Evolutionary conservation across 2,113 vertebrate genomes (phyloP).

Genomic region (Acinonyx jubatus): DNA sequence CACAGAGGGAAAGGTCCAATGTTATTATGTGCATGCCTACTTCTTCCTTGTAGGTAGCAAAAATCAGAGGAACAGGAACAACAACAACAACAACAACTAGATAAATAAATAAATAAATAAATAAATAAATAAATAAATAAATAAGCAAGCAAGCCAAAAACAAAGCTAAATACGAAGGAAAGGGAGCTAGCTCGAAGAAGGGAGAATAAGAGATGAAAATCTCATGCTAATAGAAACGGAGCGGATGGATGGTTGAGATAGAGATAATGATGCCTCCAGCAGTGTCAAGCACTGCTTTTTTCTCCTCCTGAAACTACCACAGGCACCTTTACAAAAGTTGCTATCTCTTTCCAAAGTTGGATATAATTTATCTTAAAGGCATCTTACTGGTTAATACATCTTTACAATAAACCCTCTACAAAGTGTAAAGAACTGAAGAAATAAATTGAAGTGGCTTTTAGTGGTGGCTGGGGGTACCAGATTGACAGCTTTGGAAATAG

Average conservation of each 20-base stretch:
- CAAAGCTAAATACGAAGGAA: not conserved
- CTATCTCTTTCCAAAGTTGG: constrained; percentile 70
- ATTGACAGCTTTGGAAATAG: constrained; percentile 65
- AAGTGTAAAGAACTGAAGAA: constrained; percentile 73
- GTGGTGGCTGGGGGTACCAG: constrained; percentile 64
- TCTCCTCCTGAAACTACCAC: constrained; percentile 29
- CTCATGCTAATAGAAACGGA: not conserved
- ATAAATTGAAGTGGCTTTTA: constrained; percentile 77
- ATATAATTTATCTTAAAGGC: constrained; percentile 68
- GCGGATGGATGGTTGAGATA: not conserved
- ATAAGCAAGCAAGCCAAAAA: not conserved
- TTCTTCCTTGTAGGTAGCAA: not conserved
- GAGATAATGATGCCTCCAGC: not conserved
- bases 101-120: not conserved
- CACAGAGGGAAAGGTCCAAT: not conserved
- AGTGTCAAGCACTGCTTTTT: not conserved
- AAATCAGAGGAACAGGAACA: not conserved
- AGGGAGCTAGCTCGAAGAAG: not conserved
- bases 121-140: not conserved
- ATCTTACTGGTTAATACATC: constrained; percentile 74
- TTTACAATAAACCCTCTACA: constrained; percentile 74
- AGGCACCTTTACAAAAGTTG: constrained; percentile 53
- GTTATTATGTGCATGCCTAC: not conserved
- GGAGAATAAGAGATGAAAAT: not conserved
- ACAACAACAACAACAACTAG: not conserved